phyloP scores from a whole-genome alignment of 2,797 vertebrate species.

The Balearica regulorum region DNA sequence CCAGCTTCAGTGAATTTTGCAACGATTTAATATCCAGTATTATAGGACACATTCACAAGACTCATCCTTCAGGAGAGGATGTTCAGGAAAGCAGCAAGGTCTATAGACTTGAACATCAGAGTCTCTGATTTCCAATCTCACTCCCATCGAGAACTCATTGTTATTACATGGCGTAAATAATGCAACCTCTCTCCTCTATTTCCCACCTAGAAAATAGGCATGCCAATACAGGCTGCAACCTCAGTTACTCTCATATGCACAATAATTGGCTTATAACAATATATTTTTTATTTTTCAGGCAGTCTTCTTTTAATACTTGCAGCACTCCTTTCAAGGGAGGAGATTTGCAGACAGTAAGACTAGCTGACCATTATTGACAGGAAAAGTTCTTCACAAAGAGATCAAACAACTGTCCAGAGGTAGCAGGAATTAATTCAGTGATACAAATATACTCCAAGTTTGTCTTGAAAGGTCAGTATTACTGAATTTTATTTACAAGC shows the following conservation, averaged over 20 bases:
- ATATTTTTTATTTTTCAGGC: neutral
- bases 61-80: neutral
- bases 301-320: neutral
- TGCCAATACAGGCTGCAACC: neutral
- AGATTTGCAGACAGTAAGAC: neutral
- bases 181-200: neutral
- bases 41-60: neutral
- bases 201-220: neutral
- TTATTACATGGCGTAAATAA: neutral
- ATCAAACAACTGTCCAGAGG: neutral
- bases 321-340: neutral
- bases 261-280: neutral
- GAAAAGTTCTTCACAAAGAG: neutral
- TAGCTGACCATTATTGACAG: neutral
- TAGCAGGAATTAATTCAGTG: neutral
- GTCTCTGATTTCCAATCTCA: neutral
- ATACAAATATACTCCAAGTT: neutral
- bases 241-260: neutral
- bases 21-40: neutral
- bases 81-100: neutral
- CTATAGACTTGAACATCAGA: neutral
- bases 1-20: neutral
- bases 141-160: neutral
- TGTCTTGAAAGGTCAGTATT: neutral
- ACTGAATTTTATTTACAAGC: neutral